Evolutionary conservation across 1,140 invertebrate species (phyloP), one percentile per base, ranked within the genome.

Genomic region (Heliothis subflexa): DNA sequence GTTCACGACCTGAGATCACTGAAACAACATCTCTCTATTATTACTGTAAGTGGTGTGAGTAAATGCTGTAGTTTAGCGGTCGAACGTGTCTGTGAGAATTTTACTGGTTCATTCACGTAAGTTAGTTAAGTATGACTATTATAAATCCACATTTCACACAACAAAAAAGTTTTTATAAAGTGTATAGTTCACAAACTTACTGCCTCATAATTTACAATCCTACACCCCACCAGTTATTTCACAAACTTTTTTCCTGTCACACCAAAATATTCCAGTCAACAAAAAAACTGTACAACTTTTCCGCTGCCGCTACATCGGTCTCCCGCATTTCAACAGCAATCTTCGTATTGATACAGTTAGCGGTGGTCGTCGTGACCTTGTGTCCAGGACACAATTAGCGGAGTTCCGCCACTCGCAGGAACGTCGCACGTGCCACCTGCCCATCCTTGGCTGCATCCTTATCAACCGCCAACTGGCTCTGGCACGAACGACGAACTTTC

Each of bases 331-430:
- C 81, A 85, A 80, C 74, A 70, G 83, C 89, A 93, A 92, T 92
- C 90, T 91, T 88, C 86, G 85, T 84, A 93, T 89, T 93, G 90
- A 91, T 88, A 86, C 83, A 89, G 86, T 91, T 91, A 89, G 82
- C 81, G 79, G 78, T 80, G 74, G 81, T 79, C 73, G 62, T 74
- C 78, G 73, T 83, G 90, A 89, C 91, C 91, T 92, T 92, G 89
- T 59, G 64, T 80, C 83, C 89, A 89, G 88, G 88, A 91, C 87
- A 87, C 88, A 89, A 89, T 92, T 91, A 93, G 80, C 81, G 78
- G 75, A 81, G 79, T 87, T 88, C 85, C 84, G 87, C 66, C 82
- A 83, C 80, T 49, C 74, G 25, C 81, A 82, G 80, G 77, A 83
- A 78, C 78, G 75, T 2, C 79, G 52, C 74, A 28, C 12, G 3